Conservation (phyloP, 2,888 invertebrate species). For the Sthenelais limicola region DNA sequence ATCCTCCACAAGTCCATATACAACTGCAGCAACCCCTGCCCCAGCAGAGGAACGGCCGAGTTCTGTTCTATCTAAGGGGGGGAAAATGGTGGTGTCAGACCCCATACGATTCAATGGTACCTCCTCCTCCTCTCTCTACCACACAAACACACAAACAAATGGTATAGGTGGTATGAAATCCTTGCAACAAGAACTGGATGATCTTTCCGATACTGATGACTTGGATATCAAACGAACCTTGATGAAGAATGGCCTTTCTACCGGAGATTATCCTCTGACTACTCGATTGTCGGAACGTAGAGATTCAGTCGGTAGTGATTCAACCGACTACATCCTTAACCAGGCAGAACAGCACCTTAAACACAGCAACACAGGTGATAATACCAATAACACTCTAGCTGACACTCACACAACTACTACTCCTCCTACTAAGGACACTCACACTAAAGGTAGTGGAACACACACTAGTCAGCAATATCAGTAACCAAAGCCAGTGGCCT, state of each 20-base stretch:
- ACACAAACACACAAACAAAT: no score
- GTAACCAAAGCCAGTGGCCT: no score
- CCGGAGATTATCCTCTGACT: neutral
- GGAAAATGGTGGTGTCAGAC: no score
- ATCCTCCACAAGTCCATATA: neutral
- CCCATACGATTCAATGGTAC: no score
- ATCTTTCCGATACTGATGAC: slow-evolving; percentile 6
- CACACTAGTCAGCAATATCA: no score
- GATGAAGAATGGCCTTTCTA: neutral
- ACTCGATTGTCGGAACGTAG: slow-evolving; percentile 5
- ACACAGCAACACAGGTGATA: neutral
- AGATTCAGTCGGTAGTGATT: slow-evolving; percentile 37
- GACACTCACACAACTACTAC: no score
- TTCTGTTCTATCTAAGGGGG: no score
- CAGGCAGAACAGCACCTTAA: slow-evolving; percentile 29
- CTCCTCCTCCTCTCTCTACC: no score
- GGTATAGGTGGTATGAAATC: neutral
- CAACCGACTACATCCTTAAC: slow-evolving; percentile 38
- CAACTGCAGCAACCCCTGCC: neutral
- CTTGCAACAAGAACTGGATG: slow-evolving; percentile 5
- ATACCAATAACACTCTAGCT: no score
- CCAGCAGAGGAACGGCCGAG: neutral
- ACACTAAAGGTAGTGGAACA: no score
- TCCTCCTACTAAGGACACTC: no score
- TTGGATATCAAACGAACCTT: neutral